Evolutionary conservation across 2,113 vertebrate species (phyloP).

Genomic region (Mastomys natalensis): DNA sequence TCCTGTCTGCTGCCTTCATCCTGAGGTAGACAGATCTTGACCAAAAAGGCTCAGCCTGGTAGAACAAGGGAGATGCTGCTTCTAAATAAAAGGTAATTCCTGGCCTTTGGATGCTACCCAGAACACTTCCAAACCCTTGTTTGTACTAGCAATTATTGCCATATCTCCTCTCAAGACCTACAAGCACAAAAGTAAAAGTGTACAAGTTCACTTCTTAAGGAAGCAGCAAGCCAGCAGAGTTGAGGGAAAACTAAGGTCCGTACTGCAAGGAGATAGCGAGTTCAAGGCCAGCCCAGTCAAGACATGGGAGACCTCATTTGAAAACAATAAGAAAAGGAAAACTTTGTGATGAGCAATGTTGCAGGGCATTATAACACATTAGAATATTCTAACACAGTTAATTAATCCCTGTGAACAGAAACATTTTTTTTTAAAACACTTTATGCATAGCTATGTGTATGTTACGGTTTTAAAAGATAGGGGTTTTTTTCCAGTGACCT

Average conservation of each 20-base stretch:
- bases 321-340: background rate
- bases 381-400: background rate
- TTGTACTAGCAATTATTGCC: background rate
- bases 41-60: background rate
- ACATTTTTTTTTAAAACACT: background rate
- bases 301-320: background rate
- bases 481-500: background rate
- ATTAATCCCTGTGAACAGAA: background rate
- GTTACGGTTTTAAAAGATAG: background rate
- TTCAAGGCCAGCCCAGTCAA: background rate
- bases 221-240: background rate
- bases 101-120: background rate
- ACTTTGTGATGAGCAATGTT: background rate
- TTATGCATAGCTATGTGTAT: background rate
- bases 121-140: background rate
- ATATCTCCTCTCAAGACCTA: background rate
- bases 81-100: constrained; percentile 9
- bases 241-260: background rate
- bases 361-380: background rate
- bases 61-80: background rate
- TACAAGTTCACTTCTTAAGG: background rate
- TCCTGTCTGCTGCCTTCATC: background rate
- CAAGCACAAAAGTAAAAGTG: background rate
- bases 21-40: background rate
- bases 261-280: background rate